phyloP scores from a whole-genome alignment of 2,888 invertebrate species.

The Apoderus coryli region DNA sequence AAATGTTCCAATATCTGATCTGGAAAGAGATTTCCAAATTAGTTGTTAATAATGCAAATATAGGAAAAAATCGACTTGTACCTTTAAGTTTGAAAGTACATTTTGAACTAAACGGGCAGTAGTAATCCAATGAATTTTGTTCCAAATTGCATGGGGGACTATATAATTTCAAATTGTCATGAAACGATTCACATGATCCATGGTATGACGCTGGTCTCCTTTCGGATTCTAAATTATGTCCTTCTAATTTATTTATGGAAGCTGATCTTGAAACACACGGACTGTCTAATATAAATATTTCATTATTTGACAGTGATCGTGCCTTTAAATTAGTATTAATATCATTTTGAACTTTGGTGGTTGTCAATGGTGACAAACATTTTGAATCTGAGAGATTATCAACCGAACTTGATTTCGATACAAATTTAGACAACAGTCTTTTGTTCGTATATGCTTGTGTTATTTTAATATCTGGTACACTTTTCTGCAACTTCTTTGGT shows the following conservation, averaged over 20 bases:
- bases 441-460: constrained; percentile 35
- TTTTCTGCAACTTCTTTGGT: constrained; percentile 25
- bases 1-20: too few species aligned
- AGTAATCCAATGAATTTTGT: too few species aligned
- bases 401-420: constrained; percentile 36
- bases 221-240: constrained; percentile 13
- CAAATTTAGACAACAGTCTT: constrained; percentile 35
- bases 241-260: constrained; percentile 20
- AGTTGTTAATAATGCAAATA: too few species aligned
- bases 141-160: too few species aligned
- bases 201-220: constrained; percentile 24
- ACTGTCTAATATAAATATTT: constrained; percentile 30
- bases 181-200: too few species aligned
- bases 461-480: constrained; percentile 28
- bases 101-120: too few species aligned
- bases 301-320: constrained; percentile 34
- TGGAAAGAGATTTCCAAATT: too few species aligned
- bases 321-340: constrained; percentile 23
- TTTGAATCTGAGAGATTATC: constrained; percentile 32
- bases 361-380: constrained; percentile 15
- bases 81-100: too few species aligned
- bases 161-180: too few species aligned
- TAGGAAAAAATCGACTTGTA: too few species aligned
- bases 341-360: constrained; percentile 13
- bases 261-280: constrained; percentile 23